Evolutionary conservation across 2,113 vertebrate species (phyloP).

Genomic region (Microtus ochrogaster): DNA sequence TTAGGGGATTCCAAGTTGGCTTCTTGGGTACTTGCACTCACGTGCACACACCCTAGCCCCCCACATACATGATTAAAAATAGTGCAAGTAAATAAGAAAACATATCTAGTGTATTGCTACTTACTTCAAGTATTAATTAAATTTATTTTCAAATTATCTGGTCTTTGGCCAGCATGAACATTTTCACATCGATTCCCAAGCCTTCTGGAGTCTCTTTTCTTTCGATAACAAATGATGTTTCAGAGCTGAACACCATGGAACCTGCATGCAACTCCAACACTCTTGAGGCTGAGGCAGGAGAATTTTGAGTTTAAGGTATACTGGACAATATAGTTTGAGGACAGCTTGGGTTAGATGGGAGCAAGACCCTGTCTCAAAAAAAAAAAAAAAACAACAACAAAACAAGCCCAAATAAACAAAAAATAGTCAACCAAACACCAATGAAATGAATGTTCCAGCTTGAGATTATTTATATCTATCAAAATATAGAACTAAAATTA

Average conservation of each 20-base stretch:
- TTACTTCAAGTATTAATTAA: background rate
- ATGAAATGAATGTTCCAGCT: background rate
- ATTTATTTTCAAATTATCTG: background rate
- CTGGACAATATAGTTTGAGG: background rate
- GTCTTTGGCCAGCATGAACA: background rate
- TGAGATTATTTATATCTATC: background rate
- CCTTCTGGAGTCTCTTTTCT: background rate
- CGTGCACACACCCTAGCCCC: background rate
- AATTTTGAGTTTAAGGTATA: background rate
- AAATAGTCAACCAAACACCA: background rate
- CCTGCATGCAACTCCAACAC: background rate
- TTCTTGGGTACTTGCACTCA: background rate
- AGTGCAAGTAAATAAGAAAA: background rate
- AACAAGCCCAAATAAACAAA: background rate
- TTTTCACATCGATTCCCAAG: background rate
- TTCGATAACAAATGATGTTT: background rate
- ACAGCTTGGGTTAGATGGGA: background rate
- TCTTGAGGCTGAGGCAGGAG: background rate
- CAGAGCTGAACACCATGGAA: background rate
- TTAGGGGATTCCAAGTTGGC: background rate
- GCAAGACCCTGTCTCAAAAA: background rate
- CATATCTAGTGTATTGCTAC: background rate
- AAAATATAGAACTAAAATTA: background rate
- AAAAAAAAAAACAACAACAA: background rate
- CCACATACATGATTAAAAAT: background rate